Percentiles rank a stretch among this genome's conserved stretches.
phyloP scores from a whole-genome alignment of 2,797 vertebrate genomes.

The Acipenser ruthenus region DNA sequence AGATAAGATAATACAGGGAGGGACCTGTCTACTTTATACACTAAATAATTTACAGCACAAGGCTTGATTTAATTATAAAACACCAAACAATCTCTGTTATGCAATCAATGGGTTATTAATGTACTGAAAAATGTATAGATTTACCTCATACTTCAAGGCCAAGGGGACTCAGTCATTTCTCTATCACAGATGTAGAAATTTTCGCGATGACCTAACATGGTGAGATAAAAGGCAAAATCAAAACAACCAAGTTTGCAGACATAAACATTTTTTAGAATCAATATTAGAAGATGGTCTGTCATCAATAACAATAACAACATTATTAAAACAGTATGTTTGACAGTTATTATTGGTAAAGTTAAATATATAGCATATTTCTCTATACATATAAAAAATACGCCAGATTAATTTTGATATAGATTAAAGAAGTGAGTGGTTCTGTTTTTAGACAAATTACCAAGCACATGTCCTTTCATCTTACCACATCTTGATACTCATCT shows the following conservation, averaged over 20 bases:
- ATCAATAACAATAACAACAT: too few relatives aligned
- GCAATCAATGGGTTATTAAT: constrained; percentile 10
- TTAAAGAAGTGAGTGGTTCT: too few relatives aligned
- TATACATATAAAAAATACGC: too few relatives aligned
- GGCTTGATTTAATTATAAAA: constrained; percentile 9
- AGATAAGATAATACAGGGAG: constrained; percentile 5
- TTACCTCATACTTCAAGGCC: constrained; percentile 62
- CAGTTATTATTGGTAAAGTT: too few relatives aligned
- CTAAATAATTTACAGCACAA: constrained; percentile 7
- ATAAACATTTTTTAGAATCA: not conserved
- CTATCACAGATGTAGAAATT: constrained; percentile 74
- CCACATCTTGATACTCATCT: too few relatives aligned
- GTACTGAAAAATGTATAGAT: constrained; percentile 15
- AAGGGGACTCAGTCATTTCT: constrained; percentile 37
- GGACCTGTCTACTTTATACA: constrained; percentile 4
- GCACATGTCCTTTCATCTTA: too few relatives aligned
- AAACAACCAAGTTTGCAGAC: constrained; percentile 16
- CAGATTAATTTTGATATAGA: too few relatives aligned
- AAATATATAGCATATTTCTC: too few relatives aligned
- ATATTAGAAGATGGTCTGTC: not conserved
- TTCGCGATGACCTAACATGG: constrained; percentile 64
- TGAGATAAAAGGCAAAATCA: constrained; percentile 34
- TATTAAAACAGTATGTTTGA: too few relatives aligned
- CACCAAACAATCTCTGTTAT: constrained; percentile 7
- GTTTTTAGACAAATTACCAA: too few relatives aligned